A percentile compares a stretch with the other conserved stretches of the same genome.
Evolutionary conservation across 2,113 vertebrate genomes (phyloP).

Genomic region (Oreocharis arfaki): DNA sequence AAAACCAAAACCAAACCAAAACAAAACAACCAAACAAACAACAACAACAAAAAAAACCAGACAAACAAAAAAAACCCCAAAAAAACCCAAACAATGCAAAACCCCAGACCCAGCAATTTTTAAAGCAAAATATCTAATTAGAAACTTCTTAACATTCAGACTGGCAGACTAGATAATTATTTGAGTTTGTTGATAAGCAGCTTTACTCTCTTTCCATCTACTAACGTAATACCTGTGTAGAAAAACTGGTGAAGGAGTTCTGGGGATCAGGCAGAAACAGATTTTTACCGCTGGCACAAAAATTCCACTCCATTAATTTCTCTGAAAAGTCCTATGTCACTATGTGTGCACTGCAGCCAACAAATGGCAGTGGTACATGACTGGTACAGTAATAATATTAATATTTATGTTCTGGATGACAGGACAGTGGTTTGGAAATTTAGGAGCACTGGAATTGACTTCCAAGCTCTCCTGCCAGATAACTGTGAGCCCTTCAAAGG

Average conservation of each 20-base stretch:
- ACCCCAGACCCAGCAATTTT: background rate
- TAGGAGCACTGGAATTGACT: background rate
- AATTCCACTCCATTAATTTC: background rate
- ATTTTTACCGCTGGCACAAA: background rate
- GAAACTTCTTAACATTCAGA: background rate
- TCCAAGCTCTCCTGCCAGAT: background rate
- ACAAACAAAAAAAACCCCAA: no score
- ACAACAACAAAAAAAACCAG: no score
- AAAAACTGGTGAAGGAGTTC: background rate
- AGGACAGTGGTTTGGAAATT: background rate
- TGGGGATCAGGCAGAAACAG: background rate
- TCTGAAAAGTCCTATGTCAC: background rate
- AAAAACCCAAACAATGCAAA: background rate
- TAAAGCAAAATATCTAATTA: background rate
- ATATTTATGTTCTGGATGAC: background rate
- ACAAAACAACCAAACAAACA: background rate
- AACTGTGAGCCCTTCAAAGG: background rate
- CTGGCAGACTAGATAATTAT: background rate
- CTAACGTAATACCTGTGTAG: rapidly evolving
- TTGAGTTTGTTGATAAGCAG: background rate
- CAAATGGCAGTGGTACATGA: background rate
- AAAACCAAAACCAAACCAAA: no score
- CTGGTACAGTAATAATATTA: background rate
- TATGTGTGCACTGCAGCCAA: background rate
- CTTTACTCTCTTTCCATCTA: background rate